These are phyloP conservation scores for Ormyrus pomaceus DNA, from an alignment of 2,888 invertebrate species.

Conservation along the genomic window DNA sequence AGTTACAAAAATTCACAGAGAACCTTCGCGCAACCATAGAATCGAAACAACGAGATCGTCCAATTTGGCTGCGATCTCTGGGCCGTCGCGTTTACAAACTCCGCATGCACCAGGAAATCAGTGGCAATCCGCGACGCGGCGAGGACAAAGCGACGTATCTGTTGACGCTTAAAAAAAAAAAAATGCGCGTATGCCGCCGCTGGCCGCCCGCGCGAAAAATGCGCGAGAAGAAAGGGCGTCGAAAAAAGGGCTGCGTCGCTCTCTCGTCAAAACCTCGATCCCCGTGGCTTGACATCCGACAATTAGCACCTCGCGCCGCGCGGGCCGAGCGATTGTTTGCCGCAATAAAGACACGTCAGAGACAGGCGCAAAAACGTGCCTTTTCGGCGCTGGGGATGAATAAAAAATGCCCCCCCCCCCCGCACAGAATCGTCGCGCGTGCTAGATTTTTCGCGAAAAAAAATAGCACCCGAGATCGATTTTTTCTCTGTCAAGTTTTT, in stretches of 20 bases:
- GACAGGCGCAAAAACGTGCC: constrained; percentile 39
- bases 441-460: constrained; percentile 20
- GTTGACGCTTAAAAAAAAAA: constrained; percentile 8
- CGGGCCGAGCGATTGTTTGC: constrained; percentile 37
- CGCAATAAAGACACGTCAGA: constrained; percentile 52
- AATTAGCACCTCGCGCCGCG: constrained; percentile 40
- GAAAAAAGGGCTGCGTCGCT: background rate
- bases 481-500: constrained; percentile 5
- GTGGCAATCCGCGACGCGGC: constrained; percentile 24
- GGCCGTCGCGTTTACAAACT: background rate
- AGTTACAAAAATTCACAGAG: background rate
- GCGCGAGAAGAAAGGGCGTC: constrained; percentile 19
- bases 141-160: constrained; percentile 38
- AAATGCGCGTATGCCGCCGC: background rate
- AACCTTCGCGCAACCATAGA: background rate
- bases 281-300: constrained; percentile 43
- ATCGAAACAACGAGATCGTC: constrained; percentile 23
- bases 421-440: background rate
- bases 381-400: constrained; percentile 24
- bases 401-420: background rate
- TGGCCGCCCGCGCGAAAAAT: background rate
- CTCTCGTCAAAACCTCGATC: constrained; percentile 17
- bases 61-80: constrained; percentile 23
- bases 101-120: constrained; percentile 27
- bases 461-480: background rate